Percentiles rank a stretch among this genome's conserved stretches.
phyloP scores from a whole-genome alignment of 2,888 invertebrate genomes.

The Agrilus cyanescens region DNA sequence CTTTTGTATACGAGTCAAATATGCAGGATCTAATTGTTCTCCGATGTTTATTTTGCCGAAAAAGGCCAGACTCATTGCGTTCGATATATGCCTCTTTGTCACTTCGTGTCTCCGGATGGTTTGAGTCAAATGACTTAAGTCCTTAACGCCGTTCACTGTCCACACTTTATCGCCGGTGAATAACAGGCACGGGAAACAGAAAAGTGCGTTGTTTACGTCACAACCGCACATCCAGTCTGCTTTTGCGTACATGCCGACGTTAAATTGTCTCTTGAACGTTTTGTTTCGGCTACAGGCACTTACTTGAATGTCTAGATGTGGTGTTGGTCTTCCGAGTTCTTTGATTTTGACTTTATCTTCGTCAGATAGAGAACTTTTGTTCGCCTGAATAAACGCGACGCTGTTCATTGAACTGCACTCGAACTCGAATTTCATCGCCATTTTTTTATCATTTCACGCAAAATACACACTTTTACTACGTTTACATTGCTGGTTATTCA shows the following conservation, averaged over 20 bases:
- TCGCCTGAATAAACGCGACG: too few species aligned
- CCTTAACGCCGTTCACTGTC: constrained; percentile 1
- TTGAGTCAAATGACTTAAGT: constrained; percentile 10
- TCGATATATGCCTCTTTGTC: constrained; percentile 5
- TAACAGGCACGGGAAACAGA: constrained; percentile 19
- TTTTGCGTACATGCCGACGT: constrained; percentile 4
- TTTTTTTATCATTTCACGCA: too few species aligned
- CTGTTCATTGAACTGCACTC: too few species aligned
- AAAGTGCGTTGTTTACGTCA: constrained; percentile 10
- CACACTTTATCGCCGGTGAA: constrained; percentile 11
- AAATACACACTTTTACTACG: too few species aligned
- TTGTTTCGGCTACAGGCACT: constrained; percentile 2
- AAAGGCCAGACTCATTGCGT: constrained; percentile 7
- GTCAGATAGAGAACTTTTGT: too few species aligned
- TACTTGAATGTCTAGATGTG: constrained; percentile 2
- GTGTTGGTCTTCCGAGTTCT: constrained; percentile 3
- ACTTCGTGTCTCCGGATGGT: constrained; percentile 13
- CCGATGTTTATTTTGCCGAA: constrained; percentile 15
- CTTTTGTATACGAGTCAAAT: constrained; percentile 10
- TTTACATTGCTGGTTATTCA: too few species aligned
- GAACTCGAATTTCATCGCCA: too few species aligned
- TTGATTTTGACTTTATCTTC: too few species aligned
- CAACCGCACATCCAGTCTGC: constrained; percentile 1
- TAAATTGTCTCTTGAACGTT: constrained; percentile 7
- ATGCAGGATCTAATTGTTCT: constrained; percentile 13